Evolutionary conservation across 2,797 vertebrate species (phyloP).

Genomic region (Cygnus olor): DNA sequence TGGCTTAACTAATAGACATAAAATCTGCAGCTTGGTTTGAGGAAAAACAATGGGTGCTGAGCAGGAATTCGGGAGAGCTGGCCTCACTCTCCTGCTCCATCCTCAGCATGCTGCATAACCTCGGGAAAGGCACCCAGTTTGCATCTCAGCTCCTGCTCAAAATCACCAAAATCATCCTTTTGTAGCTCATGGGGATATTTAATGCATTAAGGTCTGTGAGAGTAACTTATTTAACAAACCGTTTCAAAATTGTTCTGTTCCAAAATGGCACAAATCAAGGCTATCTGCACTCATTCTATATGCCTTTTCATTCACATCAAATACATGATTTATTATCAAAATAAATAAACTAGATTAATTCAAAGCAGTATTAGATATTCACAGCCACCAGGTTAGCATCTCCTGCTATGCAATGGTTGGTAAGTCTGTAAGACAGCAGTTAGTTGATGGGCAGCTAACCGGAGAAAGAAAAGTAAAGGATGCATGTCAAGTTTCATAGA

Average conservation of each 20-base stretch:
- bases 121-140: not conserved
- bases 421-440: not conserved
- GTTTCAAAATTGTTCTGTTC: not conserved
- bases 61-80: not conserved
- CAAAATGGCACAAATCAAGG: not conserved
- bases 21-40: not conserved
- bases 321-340: not conserved
- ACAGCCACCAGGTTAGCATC: not conserved
- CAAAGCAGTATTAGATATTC: not conserved
- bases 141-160: not conserved
- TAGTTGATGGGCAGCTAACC: not conserved
- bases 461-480: not conserved
- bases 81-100: not conserved
- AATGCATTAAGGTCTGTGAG: not conserved
- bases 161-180: not conserved
- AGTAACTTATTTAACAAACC: accelerated
- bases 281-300: not conserved
- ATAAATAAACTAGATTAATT: not conserved
- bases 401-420: not conserved
- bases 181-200: not conserved
- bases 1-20: not conserved
- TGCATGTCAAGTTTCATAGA: accelerated
- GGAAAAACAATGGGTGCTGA: not conserved
- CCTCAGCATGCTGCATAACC: not conserved
- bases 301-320: not conserved